Conservation (phyloP, 2,888 invertebrate species). For the Leucophenga montana region DNA sequence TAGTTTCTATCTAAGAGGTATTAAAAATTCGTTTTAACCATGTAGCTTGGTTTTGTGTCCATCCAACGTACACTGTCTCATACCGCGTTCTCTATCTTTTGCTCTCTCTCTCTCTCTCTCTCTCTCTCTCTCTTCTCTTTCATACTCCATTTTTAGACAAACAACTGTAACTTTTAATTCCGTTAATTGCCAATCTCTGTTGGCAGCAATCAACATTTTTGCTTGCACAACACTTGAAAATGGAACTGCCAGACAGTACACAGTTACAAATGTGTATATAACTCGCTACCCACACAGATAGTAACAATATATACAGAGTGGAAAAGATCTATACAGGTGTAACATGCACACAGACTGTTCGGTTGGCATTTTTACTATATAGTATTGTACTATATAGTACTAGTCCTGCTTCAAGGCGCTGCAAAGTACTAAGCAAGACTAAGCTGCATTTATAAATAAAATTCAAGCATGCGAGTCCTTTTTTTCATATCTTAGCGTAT, state of each 20-base stretch:
- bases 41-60: too few species aligned
- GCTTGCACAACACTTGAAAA: constrained; percentile 69
- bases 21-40: too few species aligned
- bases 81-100: too few species aligned
- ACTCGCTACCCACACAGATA: not conserved
- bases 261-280: constrained; percentile 13
- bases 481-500: not conserved
- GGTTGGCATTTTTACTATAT: too few species aligned
- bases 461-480: constrained; percentile 4
- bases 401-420: constrained; percentile 50
- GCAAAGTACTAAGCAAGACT: constrained; percentile 24
- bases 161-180: constrained; percentile 71
- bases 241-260: constrained; percentile 55
- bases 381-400: too few species aligned
- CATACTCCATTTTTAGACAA: constrained; percentile 28
- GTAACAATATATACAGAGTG: not conserved
- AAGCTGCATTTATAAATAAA: constrained; percentile 19
- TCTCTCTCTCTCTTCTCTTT: not conserved
- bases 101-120: not conserved
- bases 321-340: too few species aligned
- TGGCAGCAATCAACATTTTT: constrained; percentile 69
- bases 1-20: too few species aligned
- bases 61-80: constrained; percentile 2
- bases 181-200: constrained; percentile 72
- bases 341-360: too few species aligned